A percentile compares a stretch with the other conserved stretches of the same genome.
Conservation (phyloP, 2,113 vertebrate genomes). For the Alaudala cheleensis region DNA sequence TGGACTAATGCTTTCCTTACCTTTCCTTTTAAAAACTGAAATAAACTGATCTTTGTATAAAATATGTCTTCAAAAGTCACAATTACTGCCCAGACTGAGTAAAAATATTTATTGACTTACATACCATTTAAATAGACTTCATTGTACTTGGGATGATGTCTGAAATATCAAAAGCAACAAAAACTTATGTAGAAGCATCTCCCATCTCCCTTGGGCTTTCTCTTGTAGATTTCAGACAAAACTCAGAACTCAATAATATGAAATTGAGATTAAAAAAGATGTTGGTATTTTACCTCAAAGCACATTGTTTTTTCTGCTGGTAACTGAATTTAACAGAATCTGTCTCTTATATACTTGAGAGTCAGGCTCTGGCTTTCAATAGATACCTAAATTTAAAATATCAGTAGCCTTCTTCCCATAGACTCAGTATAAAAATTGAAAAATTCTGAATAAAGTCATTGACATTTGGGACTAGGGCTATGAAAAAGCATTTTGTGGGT, state of each 20-base stretch:
- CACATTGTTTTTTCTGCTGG: not conserved
- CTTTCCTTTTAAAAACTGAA: conserved; percentile 7
- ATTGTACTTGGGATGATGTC: not conserved
- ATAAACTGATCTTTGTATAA: not conserved
- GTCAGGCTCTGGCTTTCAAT: not conserved
- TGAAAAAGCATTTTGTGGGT: not conserved
- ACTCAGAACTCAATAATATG: not conserved
- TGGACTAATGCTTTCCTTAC: not conserved
- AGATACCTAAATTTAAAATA: not conserved
- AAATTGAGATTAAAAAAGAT: not conserved
- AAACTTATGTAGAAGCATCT: not conserved
- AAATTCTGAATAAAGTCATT: not conserved
- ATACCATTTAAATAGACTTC: not conserved
- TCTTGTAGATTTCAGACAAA: not conserved
- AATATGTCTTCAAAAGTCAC: not conserved
- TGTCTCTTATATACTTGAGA: not conserved
- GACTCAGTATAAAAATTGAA: not conserved
- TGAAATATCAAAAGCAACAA: not conserved
- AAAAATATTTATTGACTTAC: not conserved
- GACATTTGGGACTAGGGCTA: not conserved
- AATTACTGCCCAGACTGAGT: not conserved
- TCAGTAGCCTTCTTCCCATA: not conserved
- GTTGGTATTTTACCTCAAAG: not conserved
- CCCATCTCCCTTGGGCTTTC: not conserved
- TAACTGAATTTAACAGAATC: not conserved